Conservation (phyloP, 2,797 vertebrate species). For the Streptopelia turtur region DNA sequence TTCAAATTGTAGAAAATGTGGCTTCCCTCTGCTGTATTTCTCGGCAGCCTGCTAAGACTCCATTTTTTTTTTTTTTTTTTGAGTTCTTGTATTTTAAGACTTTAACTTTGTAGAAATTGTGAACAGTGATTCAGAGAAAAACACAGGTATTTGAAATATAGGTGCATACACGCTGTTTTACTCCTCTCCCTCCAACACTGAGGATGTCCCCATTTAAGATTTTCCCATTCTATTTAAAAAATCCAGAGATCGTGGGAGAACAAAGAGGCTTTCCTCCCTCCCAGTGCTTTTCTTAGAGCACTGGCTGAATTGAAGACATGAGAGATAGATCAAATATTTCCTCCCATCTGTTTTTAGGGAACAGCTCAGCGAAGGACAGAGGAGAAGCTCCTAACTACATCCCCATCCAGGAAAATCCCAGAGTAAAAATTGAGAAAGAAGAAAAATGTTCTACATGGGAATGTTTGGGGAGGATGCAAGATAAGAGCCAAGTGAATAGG, state of each 20-base stretch:
- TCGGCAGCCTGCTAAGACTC: slow-evolving; percentile 9
- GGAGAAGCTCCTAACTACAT: not conserved
- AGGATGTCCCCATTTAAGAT: not conserved
- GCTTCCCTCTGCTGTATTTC: slow-evolving; percentile 7
- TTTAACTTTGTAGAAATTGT: slow-evolving; percentile 30
- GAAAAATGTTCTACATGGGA: slow-evolving; percentile 23
- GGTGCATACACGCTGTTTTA: not conserved
- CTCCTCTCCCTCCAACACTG: not conserved
- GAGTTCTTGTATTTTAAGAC: slow-evolving; percentile 62
- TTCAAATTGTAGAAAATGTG: not conserved
- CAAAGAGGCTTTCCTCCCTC: not conserved
- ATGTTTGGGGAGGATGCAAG: slow-evolving; percentile 15
- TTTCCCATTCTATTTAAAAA: slow-evolving; percentile 2
- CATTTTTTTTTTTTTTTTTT: not conserved
- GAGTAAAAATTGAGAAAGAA: slow-evolving; percentile 13
- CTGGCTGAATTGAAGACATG: not conserved
- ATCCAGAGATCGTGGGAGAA: not conserved
- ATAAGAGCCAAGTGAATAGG: not conserved
- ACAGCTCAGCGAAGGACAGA: not conserved
- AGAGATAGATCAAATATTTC: not conserved
- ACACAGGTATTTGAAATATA: slow-evolving; percentile 9
- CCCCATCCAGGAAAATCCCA: slow-evolving; percentile 39
- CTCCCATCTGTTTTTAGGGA: not conserved
- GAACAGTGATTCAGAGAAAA: slow-evolving; percentile 6
- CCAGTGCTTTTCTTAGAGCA: slow-evolving; percentile 12